Base-by-base conservation (phyloP, 2,113 vertebrate species). In the Sylvia atricapilla region DNA sequence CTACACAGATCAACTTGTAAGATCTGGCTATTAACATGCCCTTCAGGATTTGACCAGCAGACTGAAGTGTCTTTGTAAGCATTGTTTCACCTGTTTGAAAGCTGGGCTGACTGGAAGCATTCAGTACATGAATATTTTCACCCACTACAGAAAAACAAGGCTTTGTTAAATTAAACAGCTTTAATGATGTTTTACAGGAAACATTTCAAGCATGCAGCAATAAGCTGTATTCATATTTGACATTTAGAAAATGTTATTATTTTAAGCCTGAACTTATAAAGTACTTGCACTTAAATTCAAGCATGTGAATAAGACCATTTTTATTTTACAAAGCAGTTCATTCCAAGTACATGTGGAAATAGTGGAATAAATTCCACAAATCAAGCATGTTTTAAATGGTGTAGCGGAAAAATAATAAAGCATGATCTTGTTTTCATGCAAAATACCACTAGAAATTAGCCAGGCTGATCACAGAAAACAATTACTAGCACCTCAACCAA, bases 181-280 rank as follows among this genome's bases (percentile, higher is more conserved):
- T 96, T 97, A 94, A 96, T 94, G 55, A 97, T 96, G 97, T 94
- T 97, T 97, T 97, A 96, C 88, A 95, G 91, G 89, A 98, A 98
- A 95, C 93, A 98, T 98, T 97, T 94, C 96, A 98, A 89, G 97
- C 96, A 97, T 81, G 92, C 94, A 96, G 94, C 92, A 98, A 96
- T 88, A 95, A 74, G 87, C 89, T 92, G 89, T 85, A 97, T 97
- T 98, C 93, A 97, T 46, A 96, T 87, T 67, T 97, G 96, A 97
- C 98, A 98, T 97, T 98, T 97, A 96, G 63, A 95, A 84, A 98
- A 96, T 13, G 49, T 96, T 87, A 91, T 92, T 97, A 95, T 96
- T 94, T 93, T 73, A 93, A 80, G 90, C 49, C 60, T 88, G 70
- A 92, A 92, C 92, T 94, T 94, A 58, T 44, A 75, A 84, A 96